Conservation (phyloP, 2,888 invertebrate genomes). For the Craniophora ligustri region DNA sequence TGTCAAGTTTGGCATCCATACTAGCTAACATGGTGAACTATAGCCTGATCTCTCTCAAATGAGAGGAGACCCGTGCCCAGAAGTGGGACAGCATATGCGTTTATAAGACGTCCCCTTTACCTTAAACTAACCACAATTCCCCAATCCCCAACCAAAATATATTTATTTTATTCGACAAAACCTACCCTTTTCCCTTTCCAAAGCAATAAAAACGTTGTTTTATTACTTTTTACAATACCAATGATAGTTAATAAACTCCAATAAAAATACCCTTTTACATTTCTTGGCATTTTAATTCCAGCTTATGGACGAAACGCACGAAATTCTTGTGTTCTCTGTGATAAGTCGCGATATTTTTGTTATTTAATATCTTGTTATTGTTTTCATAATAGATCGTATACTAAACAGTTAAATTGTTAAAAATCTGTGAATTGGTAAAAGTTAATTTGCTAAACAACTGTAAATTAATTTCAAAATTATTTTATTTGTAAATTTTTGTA, state of each 20-base stretch:
- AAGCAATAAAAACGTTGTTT: conserved; percentile 37
- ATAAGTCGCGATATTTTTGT: not conserved
- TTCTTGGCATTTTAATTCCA: conserved; percentile 28
- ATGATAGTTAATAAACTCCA: conserved; percentile 29
- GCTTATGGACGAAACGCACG: conserved; percentile 18
- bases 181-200: not conserved
- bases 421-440: no score
- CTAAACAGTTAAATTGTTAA: no score
- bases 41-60: no score
- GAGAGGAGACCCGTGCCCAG: no score
- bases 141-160: not conserved
- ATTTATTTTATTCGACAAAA: not conserved
- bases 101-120: no score
- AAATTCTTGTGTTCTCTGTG: not conserved
- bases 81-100: no score
- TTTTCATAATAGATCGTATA: conserved; percentile 9
- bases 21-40: no score
- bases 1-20: no score
- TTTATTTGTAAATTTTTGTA: no score
- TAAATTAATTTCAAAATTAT: no score
- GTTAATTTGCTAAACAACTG: no score
- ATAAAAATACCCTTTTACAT: conserved; percentile 39
- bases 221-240: conserved; percentile 39
- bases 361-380: not conserved
- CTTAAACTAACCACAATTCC: not conserved